Base-by-base conservation (phyloP, 2,113 vertebrate genomes). In the Dromiciops gliroides region DNA sequence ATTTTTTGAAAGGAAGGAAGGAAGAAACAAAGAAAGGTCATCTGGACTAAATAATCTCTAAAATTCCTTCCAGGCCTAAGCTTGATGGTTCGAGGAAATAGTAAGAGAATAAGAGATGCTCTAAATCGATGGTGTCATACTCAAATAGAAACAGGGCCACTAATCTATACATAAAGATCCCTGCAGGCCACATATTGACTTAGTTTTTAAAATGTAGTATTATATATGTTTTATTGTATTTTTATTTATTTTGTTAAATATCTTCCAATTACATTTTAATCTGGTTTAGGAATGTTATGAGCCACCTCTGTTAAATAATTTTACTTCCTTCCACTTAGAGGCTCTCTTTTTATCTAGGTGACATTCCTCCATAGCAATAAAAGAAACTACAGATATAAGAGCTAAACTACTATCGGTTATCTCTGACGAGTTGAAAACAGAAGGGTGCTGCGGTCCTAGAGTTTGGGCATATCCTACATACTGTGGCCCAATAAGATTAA, bases 21-120 rank as follows among this genome's bases (percentile, higher is more conserved):
- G 16, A n/a, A 23, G 31, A 37, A 22, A 89, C 26, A 50, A 93
- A 94, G 53, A 75, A 5, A 93, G 92, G 92, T 47, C 24, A 14
- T 95, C 4, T 50, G 56, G 89, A 93, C 90, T 31, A 95, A 51
- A 92, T 92, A 89, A 89, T 90, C 23, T 6, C 47, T 12, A 90
- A 37, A 24, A 93, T 92, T 51, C 89, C 92, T 50, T 51, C 91
- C 53, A 92, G 44, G 88, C 91, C 48, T 47, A 51, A 83, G 9
- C 11, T 37, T 37, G 56, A 67, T 14, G 11, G 19, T n/a, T 44
- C 16, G 44, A 44, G n/a, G n/a, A 23, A 83, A 83, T 23, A 83
- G 67, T 44, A 83, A 83, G 19, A 83, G 19, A 22, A 83, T 44
- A 1, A 2, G 67, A 83, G 37, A 44, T 44, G 37, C 19, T 83